phyloP scores from a whole-genome alignment of 2,888 invertebrate species.

The Strigamia crassipes region DNA sequence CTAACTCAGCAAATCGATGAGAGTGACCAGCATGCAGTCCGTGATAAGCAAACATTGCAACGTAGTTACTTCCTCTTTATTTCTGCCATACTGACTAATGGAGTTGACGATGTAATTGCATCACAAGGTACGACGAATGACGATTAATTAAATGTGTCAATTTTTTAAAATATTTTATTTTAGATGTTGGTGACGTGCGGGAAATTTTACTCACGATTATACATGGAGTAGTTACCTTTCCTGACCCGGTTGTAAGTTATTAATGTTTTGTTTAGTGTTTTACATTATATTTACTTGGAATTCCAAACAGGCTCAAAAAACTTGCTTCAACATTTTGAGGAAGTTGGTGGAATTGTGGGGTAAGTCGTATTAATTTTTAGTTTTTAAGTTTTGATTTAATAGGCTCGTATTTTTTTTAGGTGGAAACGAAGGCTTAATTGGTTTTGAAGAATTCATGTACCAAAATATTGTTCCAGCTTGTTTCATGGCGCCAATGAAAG shows the following conservation, averaged over 20 bases:
- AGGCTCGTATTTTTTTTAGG: slow-evolving; percentile 51
- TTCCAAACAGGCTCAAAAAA: slow-evolving; percentile 61
- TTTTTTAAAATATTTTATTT: slow-evolving; percentile 48
- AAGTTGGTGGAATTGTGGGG: slow-evolving; percentile 63
- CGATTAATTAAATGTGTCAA: background rate
- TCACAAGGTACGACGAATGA: slow-evolving; percentile 53
- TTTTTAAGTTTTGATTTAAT: background rate
- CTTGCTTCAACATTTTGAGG: slow-evolving; percentile 61
- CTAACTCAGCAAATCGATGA: slow-evolving; percentile 60
- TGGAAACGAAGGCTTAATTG: slow-evolving; percentile 58
- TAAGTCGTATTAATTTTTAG: slow-evolving; percentile 50
- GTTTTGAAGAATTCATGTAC: slow-evolving; percentile 63
- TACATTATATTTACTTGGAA: slow-evolving; percentile 26
- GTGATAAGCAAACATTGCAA: slow-evolving; percentile 61
- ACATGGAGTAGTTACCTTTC: slow-evolving; percentile 62
- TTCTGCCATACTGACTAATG: slow-evolving; percentile 61
- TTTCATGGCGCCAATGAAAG: slow-evolving; percentile 63
- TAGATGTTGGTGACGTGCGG: slow-evolving; percentile 57
- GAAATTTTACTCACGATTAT: slow-evolving; percentile 61
- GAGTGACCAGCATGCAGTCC: slow-evolving; percentile 61
- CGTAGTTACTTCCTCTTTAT: slow-evolving; percentile 63
- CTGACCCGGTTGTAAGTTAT: slow-evolving; percentile 61
- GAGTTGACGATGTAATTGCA: slow-evolving; percentile 60
- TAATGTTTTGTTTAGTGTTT: slow-evolving; percentile 43
- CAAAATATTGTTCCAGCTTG: slow-evolving; percentile 64